phyloP scores from a whole-genome alignment of 2,797 vertebrate genomes.

The Tangara arthus region DNA sequence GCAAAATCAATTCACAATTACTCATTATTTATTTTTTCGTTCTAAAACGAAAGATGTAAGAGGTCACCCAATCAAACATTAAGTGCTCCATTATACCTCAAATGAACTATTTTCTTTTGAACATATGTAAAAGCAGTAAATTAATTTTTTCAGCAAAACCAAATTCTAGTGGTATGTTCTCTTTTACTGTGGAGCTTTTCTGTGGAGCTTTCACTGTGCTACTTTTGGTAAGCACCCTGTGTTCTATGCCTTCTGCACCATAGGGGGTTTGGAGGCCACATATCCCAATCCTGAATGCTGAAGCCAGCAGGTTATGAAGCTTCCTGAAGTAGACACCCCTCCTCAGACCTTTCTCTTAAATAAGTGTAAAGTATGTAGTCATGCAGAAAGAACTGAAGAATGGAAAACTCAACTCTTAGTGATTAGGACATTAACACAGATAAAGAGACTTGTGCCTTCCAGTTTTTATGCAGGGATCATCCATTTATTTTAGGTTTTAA shows the following conservation, averaged over 20 bases:
- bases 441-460: neutral
- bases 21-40: neutral
- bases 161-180: neutral
- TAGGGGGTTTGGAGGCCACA: accelerated
- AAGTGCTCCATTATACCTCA: neutral
- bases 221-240: neutral
- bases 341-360: neutral
- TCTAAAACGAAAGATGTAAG: neutral
- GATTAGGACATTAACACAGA: neutral
- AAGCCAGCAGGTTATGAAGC: neutral
- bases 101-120: neutral
- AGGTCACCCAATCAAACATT: neutral
- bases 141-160: neutral
- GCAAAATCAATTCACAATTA: neutral
- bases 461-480: neutral
- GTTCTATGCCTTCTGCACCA: neutral
- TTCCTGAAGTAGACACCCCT: neutral
- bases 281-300: neutral
- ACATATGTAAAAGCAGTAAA: neutral
- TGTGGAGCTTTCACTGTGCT: neutral
- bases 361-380: neutral
- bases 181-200: neutral
- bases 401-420: neutral
- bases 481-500: neutral
- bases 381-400: neutral